These are phyloP conservation scores for Nebria salina DNA, from an alignment of 2,888 invertebrate species.

Conservation along the genomic window DNA sequence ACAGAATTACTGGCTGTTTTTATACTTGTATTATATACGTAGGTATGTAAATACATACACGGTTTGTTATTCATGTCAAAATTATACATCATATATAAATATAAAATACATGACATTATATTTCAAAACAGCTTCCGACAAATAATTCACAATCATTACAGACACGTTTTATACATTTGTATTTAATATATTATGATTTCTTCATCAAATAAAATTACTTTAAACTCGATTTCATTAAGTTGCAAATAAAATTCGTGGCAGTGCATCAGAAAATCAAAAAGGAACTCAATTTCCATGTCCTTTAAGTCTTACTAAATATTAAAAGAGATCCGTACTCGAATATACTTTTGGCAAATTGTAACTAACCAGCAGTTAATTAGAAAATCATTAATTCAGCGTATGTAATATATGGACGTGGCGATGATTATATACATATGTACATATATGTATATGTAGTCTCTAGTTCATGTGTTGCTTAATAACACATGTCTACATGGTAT, in stretches of 20 bases:
- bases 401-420: not conserved
- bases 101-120: not conserved
- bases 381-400: not conserved
- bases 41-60: not conserved
- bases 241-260: too few species aligned
- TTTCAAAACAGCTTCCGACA: not conserved
- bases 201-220: too few species aligned
- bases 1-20: slow-evolving; percentile 21
- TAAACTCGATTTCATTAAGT: too few species aligned
- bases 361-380: not conserved
- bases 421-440: too few species aligned
- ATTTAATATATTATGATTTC: too few species aligned
- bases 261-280: too few species aligned
- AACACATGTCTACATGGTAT: not conserved
- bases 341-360: not conserved
- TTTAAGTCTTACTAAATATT: too few species aligned
- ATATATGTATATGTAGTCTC: not conserved
- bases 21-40: slow-evolving; percentile 17
- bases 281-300: not conserved
- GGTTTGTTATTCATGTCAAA: slow-evolving; percentile 24
- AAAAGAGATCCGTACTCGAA: too few species aligned
- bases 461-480: not conserved
- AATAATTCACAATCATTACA: not conserved
- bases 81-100: slow-evolving; percentile 10
- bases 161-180: too few species aligned